Evolutionary conservation across 2,888 invertebrate species (phyloP).

Genomic region (Muschampia plurimacula): DNA sequence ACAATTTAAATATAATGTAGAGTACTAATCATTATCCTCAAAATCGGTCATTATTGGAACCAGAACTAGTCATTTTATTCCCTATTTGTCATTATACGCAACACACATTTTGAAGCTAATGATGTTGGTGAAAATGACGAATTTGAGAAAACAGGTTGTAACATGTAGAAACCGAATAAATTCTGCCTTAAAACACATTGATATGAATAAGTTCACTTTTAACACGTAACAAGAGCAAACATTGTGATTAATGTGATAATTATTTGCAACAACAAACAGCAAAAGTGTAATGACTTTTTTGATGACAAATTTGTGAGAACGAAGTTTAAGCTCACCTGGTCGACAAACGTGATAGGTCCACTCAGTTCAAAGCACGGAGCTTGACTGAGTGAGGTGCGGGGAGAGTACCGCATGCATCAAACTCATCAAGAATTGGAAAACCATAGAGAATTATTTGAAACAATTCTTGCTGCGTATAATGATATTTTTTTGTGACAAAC

Average conservation of each 20-base stretch:
- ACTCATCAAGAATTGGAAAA: not conserved
- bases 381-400: not conserved
- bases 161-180: not conserved
- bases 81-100: not conserved
- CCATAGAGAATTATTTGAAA: not conserved
- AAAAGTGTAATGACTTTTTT: conserved; percentile 1
- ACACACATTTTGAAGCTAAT: conserved; percentile 35
- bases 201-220: not conserved
- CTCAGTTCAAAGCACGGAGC: not conserved
- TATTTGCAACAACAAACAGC: not conserved
- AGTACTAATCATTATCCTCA: not conserved
- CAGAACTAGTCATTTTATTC: too few relatives aligned
- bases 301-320: conserved; percentile 13
- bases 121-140: conserved; percentile 40
- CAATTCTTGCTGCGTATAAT: not conserved
- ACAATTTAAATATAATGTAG: too few relatives aligned
- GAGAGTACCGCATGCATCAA: not conserved
- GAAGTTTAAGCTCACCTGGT: conserved; percentile 1
- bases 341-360: not conserved
- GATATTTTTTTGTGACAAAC: not conserved
- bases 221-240: not conserved
- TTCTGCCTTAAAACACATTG: not conserved
- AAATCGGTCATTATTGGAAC: not conserved
- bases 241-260: not conserved
- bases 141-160: conserved; percentile 11